phyloP scores from a whole-genome alignment of 1,140 invertebrate species.

The Laupala kohalensis region DNA sequence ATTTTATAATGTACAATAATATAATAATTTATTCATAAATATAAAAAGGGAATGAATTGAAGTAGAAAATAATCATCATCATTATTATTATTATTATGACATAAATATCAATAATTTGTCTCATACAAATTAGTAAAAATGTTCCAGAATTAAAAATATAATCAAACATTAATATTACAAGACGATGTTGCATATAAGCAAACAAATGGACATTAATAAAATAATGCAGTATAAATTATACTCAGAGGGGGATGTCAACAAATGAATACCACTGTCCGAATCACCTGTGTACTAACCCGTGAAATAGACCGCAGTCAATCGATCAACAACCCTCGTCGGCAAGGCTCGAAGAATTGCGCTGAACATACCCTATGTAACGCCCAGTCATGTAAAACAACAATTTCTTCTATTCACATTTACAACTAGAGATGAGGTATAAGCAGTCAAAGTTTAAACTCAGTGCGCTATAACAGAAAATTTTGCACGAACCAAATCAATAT shows the following conservation, averaged over 20 bases:
- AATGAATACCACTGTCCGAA: too few relatives aligned
- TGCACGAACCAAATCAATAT: too few relatives aligned
- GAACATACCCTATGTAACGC: too few relatives aligned
- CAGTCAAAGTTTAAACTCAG: too few relatives aligned
- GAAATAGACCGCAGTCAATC: constrained; percentile 41
- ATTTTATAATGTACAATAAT: not conserved
- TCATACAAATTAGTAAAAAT: constrained; percentile 4
- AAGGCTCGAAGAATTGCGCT: constrained; percentile 17
- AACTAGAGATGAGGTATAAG: not conserved
- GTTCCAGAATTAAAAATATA: constrained; percentile 18
- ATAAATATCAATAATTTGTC: not conserved
- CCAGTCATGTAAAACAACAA: too few relatives aligned
- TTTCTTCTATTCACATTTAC: not conserved
- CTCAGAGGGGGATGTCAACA: too few relatives aligned
- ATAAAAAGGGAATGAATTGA: not conserved
- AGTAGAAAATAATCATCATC: not conserved
- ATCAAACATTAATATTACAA: too few relatives aligned
- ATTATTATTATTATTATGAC: too few relatives aligned
- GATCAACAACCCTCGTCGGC: constrained; percentile 24
- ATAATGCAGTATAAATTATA: too few relatives aligned
- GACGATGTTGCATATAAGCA: too few relatives aligned
- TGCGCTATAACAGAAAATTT: too few relatives aligned
- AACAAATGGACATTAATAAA: constrained; percentile 12
- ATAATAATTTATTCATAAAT: not conserved
- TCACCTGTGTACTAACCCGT: too few relatives aligned